These are phyloP conservation scores for Urophycis tenuis DNA, from an alignment of 2,797 vertebrate species.

Conservation along the genomic window DNA sequence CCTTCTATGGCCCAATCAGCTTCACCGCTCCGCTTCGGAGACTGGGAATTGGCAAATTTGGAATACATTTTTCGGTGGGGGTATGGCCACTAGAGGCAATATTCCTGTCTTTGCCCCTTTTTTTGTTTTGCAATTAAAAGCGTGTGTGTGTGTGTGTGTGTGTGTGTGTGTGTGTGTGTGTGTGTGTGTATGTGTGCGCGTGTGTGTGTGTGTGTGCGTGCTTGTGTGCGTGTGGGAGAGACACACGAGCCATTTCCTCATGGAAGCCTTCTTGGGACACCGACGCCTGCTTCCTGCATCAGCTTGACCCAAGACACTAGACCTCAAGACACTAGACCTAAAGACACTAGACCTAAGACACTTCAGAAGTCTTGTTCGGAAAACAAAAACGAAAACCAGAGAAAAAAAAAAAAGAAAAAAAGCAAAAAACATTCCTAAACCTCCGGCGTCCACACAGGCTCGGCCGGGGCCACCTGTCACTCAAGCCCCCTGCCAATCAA, in stretches of 20 bases:
- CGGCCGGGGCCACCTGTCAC: too few species aligned
- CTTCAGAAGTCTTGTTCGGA: background rate
- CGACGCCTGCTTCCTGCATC: background rate
- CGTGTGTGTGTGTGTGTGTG: background rate
- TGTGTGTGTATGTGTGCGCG: background rate
- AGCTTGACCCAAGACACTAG: background rate
- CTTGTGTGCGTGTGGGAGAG: background rate
- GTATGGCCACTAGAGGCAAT: background rate
- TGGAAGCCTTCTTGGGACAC: background rate
- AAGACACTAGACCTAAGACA: slow-evolving; percentile 3
- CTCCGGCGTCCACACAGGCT: too few species aligned
- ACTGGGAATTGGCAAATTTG: background rate
- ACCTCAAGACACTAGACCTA: slow-evolving; percentile 1
- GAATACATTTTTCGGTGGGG: background rate
- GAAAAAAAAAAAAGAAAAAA: background rate
- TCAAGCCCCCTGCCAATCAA: background rate
- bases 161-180: too few species aligned
- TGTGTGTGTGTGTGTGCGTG: background rate
- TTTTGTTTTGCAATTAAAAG: background rate
- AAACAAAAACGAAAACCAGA: background rate
- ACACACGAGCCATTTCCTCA: background rate
- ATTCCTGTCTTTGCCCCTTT: background rate
- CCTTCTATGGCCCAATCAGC: background rate
- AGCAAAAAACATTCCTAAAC: background rate
- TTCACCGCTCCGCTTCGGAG: background rate